Conservation (phyloP, 2,888 invertebrate genomes). For the Notocelia uddmanniana region DNA sequence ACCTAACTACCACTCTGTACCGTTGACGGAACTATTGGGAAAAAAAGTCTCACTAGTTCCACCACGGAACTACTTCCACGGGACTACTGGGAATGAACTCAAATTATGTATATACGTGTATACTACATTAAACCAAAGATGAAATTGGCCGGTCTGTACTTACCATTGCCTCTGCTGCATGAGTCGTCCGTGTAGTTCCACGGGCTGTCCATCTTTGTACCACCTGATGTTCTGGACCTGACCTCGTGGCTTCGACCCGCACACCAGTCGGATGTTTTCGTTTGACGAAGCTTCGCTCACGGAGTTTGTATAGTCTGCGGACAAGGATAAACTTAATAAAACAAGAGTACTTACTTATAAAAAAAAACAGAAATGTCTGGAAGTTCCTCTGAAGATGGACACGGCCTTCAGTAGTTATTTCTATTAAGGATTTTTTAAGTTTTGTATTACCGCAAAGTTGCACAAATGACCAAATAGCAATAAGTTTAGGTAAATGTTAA, state of each 20-base stretch:
- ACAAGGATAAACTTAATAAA: slow-evolving; percentile 44
- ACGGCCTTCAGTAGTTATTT: background rate
- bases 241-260: slow-evolving; percentile 63
- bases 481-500: no score
- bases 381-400: background rate
- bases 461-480: no score
- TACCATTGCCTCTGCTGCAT: slow-evolving; percentile 70
- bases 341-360: no score
- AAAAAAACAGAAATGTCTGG: background rate
- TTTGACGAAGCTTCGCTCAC: slow-evolving; percentile 67
- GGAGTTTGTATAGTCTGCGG: slow-evolving; percentile 69
- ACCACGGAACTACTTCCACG: no score
- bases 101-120: background rate
- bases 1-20: no score
- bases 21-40: no score
- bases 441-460: no score
- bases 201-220: slow-evolving; percentile 73
- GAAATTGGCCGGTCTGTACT: slow-evolving; percentile 39
- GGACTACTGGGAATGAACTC: no score
- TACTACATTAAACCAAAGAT: background rate
- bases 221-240: slow-evolving; percentile 67
- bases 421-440: no score
- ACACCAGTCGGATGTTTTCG: slow-evolving; percentile 74
- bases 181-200: slow-evolving; percentile 59
- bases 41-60: no score